A percentile compares a stretch with the other conserved stretches of the same genome.
Conservation (phyloP, 2,797 vertebrate species). For the Salmo trutta region DNA sequence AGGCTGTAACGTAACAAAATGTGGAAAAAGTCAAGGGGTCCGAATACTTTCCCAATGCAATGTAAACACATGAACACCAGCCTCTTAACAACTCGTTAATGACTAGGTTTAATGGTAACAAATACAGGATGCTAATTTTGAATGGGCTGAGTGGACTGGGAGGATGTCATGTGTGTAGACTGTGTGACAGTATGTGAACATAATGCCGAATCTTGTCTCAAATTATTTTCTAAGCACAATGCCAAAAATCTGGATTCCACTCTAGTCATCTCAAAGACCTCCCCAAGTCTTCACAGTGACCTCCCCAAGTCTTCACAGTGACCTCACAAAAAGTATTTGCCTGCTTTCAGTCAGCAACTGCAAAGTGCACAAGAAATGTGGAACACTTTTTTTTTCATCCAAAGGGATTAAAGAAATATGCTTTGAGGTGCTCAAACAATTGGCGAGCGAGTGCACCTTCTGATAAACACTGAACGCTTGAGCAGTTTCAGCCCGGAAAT, state of each 20-base stretch:
- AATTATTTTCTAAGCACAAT: not conserved
- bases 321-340: slow-evolving; percentile 13
- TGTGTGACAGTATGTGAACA: too few species aligned
- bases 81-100: slow-evolving; percentile 56
- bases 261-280: not conserved
- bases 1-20: too few species aligned
- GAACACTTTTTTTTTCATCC: slow-evolving; percentile 62
- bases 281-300: too few species aligned
- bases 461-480: slow-evolving; percentile 65
- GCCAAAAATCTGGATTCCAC: not conserved
- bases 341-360: slow-evolving; percentile 36
- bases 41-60: too few species aligned
- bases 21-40: too few species aligned
- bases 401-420: slow-evolving; percentile 64
- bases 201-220: not conserved
- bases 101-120: slow-evolving; percentile 52
- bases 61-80: slow-evolving; percentile 32
- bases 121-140: slow-evolving; percentile 18
- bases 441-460: slow-evolving; percentile 49
- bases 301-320: too few species aligned
- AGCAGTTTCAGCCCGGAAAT: slow-evolving; percentile 56
- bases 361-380: slow-evolving; percentile 32
- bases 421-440: slow-evolving; percentile 66
- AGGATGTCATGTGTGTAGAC: slow-evolving; percentile 8
- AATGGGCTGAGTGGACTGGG: slow-evolving; percentile 29